Base-by-base conservation (phyloP, 2,888 invertebrate genomes). In the Acrobasis consociella region DNA sequence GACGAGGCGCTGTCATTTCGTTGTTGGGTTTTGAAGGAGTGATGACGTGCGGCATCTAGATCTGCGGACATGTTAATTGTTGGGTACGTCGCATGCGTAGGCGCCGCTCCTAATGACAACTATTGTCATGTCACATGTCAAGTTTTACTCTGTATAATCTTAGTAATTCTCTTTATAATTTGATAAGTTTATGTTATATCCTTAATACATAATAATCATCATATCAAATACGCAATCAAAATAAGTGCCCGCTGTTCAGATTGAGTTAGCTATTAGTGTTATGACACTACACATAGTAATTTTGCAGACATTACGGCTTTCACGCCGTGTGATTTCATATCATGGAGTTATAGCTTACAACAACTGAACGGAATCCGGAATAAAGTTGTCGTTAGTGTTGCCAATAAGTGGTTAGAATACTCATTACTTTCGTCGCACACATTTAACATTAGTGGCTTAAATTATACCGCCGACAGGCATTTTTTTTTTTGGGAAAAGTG, bases 51-150 rank as follows among this genome's bases (percentile, higher is more conserved):
- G 84, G 77, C 79, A 89, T 89, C 89, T 88, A 83, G 86, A 87
- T 84, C 76, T 71, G 68, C 78, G 85, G 87, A 91, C 88, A 86
- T 84, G 86, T 89, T 90, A 91, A 90, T 91, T 90, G 89, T 83
- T 83, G 69, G 58, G 62, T 51, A 13, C 58, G 62, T 16, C 42
- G 42, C 46, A 67, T 69, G 77, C 79, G 80, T 85, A 77, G 82
- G 81, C 77, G 81, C 74, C 67, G 63, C 70, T 68, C 58, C 49
- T 58, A 58, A 62, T 62, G 58, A 58, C 51, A 58, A 39, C 50
- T 46, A 58, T 49, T 62, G 39, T 46, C 49, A 58, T 51, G 51
- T 58, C 51, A 58, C 51, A 62, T 22, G 39, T 61, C 22, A 42
- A 13, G 13, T 38, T 62, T 49, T 50, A 56, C 10, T 49, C 22